These are phyloP conservation scores for Rhagonycha fulva DNA, from an alignment of 2,888 invertebrate genomes.

Conservation along the genomic window DNA sequence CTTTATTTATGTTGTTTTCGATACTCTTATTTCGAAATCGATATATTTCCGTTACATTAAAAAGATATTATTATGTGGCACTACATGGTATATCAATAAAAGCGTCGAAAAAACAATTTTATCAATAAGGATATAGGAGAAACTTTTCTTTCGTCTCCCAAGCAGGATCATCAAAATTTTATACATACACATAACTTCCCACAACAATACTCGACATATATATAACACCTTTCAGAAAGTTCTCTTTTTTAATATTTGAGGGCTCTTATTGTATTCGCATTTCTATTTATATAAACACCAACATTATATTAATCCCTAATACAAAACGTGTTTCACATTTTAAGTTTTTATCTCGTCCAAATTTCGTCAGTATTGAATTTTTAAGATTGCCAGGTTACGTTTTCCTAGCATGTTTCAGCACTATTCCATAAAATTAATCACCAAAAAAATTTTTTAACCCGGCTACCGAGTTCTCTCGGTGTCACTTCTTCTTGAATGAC, in stretches of 20 bases:
- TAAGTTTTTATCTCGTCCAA: background rate
- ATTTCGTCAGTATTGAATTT: background rate
- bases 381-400: background rate
- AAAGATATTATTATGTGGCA: conserved; percentile 19
- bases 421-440: background rate
- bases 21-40: conserved; percentile 7
- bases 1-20: conserved; percentile 7
- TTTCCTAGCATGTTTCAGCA: background rate
- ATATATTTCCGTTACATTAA: conserved; percentile 16
- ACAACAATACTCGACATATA: conserved; percentile 22
- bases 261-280: conserved; percentile 24
- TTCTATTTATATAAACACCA: conserved; percentile 17
- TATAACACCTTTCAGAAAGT: conserved; percentile 26
- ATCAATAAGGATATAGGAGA: conserved; percentile 21
- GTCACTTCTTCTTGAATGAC: background rate
- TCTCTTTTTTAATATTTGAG: conserved; percentile 24
- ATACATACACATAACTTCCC: conserved; percentile 17
- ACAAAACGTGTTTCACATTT: background rate
- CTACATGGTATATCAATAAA: conserved; percentile 23
- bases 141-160: conserved; percentile 19
- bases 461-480: background rate
- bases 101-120: conserved; percentile 15
- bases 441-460: background rate
- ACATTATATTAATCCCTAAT: conserved; percentile 15
- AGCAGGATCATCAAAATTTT: conserved; percentile 29